A percentile compares a stretch with the other conserved stretches of the same genome.
Conservation (phyloP, 2,797 vertebrate genomes). For the Myripristis murdjan region DNA sequence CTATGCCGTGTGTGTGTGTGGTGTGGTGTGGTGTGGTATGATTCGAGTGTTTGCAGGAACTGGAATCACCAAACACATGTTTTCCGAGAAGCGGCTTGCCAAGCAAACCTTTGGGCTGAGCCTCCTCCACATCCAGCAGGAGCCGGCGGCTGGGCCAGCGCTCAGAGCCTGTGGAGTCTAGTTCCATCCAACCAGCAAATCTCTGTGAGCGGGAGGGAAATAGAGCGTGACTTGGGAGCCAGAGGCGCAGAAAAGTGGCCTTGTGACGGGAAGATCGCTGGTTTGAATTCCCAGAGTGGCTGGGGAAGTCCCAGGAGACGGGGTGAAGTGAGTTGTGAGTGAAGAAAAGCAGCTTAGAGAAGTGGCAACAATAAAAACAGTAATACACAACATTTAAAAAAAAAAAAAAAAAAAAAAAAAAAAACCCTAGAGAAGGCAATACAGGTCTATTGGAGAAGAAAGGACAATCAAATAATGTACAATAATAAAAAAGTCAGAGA, state of each 20-base stretch:
- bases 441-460: neutral
- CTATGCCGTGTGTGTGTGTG: too few species aligned
- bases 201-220: conserved; percentile 56
- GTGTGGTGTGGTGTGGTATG: neutral
- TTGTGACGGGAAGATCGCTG: conserved; percentile 38
- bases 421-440: too few species aligned
- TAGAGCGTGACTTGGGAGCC: conserved; percentile 45
- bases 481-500: neutral
- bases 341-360: neutral
- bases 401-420: neutral
- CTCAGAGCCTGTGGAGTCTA: conserved; percentile 43
- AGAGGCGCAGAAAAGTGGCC: conserved; percentile 30
- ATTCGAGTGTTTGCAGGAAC: neutral
- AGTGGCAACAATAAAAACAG: neutral
- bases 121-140: conserved; percentile 41
- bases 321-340: conserved; percentile 30
- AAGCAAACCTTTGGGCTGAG: conserved; percentile 53
- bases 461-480: neutral
- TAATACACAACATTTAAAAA: neutral
- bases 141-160: conserved; percentile 47
- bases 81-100: conserved; percentile 32
- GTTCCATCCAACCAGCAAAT: conserved; percentile 59
- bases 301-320: conserved; percentile 10
- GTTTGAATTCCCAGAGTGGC: conserved; percentile 22
- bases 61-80: conserved; percentile 10